Conservation (phyloP, 30 jellyfish, hydroid and myxozoan genomes). For the Pelagia noctiluca region DNA sequence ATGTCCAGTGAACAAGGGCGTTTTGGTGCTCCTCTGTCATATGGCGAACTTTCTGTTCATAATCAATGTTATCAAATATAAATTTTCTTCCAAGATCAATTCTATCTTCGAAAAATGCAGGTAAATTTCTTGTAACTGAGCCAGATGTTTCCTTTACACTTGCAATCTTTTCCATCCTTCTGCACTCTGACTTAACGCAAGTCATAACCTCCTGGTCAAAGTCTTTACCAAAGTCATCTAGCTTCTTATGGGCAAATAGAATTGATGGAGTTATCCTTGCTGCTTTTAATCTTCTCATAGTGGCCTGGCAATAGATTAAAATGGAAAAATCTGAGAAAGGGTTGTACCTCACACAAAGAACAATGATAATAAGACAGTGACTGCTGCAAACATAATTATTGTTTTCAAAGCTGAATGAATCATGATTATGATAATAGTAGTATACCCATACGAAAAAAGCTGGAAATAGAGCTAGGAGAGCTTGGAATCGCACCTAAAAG, state of each 20-base stretch:
- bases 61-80: background rate
- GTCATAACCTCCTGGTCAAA: background rate
- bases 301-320: background rate
- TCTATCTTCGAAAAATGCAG: background rate
- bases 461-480: too few species aligned
- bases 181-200: background rate
- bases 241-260: background rate
- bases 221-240: background rate
- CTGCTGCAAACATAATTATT: too few species aligned
- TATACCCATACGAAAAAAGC: too few species aligned
- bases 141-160: background rate
- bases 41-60: background rate
- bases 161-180: background rate
- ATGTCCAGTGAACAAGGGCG: slow-evolving; percentile 1
- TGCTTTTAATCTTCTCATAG: background rate
- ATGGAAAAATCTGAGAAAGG: too few species aligned
- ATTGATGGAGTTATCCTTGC: background rate
- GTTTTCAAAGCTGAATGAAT: too few species aligned
- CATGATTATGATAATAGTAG: too few species aligned
- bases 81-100: background rate
- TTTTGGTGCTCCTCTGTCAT: slow-evolving; percentile 2
- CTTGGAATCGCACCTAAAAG: too few species aligned
- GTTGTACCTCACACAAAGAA: too few species aligned
- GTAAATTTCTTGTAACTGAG: background rate
- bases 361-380: too few species aligned